These are phyloP conservation scores for Lemur catta DNA, from an alignment of 2,797 vertebrate genomes.

Conservation along the genomic window DNA sequence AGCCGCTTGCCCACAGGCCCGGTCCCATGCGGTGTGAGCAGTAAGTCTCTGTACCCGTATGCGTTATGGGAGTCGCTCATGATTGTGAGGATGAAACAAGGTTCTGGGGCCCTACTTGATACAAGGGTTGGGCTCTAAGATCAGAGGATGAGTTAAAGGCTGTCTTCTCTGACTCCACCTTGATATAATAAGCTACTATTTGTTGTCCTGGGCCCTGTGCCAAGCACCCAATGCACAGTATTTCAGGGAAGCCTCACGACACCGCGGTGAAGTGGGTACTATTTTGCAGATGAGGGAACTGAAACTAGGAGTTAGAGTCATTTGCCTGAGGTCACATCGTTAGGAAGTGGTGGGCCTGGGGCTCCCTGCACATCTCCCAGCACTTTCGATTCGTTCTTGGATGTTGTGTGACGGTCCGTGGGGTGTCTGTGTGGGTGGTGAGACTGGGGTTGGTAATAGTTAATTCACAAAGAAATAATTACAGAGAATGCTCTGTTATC, in stretches of 20 bases:
- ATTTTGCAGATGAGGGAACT: constrained; percentile 1
- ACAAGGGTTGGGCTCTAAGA: not conserved
- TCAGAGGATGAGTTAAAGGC: constrained; percentile 43
- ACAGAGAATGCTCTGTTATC: constrained; percentile 57
- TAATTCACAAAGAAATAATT: constrained; percentile 58
- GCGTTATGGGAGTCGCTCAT: not conserved
- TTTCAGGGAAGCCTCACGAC: not conserved
- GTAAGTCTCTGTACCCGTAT: not conserved
- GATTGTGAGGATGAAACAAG: not conserved
- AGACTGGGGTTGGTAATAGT: not conserved
- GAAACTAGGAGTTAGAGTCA: not conserved
- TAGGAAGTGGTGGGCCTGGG: not conserved
- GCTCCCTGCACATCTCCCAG: not conserved
- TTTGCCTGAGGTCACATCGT: not conserved
- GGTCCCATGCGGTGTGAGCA: not conserved
- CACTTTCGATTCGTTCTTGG: not conserved
- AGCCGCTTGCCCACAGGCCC: not conserved
- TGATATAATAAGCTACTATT: constrained; percentile 17
- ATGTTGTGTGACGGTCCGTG: not conserved
- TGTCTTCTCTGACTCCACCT: not conserved
- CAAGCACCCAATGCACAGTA: not conserved
- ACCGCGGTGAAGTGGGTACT: not conserved
- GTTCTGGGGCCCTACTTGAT: not conserved
- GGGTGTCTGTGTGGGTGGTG: constrained; percentile 5
- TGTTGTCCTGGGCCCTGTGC: constrained; percentile 10